phyloP scores from a whole-genome alignment of 2,797 vertebrate species.

The Hapalemur alaotrensis region DNA sequence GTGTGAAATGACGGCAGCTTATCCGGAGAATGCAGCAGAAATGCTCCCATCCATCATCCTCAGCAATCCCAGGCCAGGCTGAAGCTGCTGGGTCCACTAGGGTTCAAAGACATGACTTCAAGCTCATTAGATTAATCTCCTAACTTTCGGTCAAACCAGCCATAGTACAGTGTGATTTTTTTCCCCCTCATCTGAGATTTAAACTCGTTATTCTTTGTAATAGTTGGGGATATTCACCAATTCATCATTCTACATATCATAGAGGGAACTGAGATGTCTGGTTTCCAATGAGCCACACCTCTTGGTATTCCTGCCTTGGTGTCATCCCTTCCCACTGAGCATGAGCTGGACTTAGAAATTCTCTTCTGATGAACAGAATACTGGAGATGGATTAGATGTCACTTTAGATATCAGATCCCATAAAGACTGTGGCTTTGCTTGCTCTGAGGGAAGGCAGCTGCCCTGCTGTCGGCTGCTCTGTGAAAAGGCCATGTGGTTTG shows the following conservation, averaged over 20 bases:
- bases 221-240: not conserved
- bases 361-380: not conserved
- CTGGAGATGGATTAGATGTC: not conserved
- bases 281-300: not conserved
- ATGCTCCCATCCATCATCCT: not conserved
- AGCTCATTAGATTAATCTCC: not conserved
- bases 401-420: not conserved
- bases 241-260: not conserved
- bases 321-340: not conserved
- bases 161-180: not conserved
- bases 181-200: not conserved
- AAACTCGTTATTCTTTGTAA: not conserved
- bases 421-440: not conserved
- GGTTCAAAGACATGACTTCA: not conserved
- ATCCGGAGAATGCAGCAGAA: too few relatives aligned
- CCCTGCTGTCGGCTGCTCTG: not conserved
- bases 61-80: not conserved
- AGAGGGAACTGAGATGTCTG: not conserved
- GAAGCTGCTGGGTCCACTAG: not conserved
- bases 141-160: not conserved
- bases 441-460: not conserved
- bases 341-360: not conserved
- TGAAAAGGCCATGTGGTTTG: rapidly evolving
- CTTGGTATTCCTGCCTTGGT: not conserved
- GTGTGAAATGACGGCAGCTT: not conserved